Percentiles rank a stretch among this genome's conserved stretches.
Conservation (phyloP, 2,888 invertebrate species). For the Drosophila gaucha region DNA sequence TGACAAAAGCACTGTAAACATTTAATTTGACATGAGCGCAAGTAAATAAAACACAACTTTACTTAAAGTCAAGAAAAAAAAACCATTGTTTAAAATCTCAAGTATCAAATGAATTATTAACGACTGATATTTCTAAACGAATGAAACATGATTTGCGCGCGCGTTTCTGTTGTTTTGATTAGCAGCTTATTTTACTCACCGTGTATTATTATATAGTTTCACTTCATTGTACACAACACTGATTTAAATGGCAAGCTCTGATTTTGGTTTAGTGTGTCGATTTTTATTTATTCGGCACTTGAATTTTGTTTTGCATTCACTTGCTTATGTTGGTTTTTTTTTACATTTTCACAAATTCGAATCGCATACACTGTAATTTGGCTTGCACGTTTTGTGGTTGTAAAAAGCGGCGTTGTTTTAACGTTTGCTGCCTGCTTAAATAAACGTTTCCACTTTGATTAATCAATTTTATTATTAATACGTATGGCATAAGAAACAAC, state of each 20-base stretch:
- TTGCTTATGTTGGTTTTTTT: conserved; percentile 22
- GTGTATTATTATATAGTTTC: conserved; percentile 38
- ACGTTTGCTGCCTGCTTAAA: conserved; percentile 63
- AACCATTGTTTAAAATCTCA: not conserved
- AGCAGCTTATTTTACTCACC: conserved; percentile 52
- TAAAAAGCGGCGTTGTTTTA: conserved; percentile 40
- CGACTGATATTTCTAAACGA: not conserved
- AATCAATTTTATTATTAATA: conserved; percentile 79
- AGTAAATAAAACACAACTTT: not conserved
- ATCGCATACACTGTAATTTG: conserved; percentile 23
- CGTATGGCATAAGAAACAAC: conserved; percentile 67
- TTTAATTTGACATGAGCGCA: conserved; percentile 16
- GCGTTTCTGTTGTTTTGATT: conserved; percentile 40
- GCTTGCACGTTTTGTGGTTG: conserved; percentile 32
- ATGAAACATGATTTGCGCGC: conserved; percentile 52
- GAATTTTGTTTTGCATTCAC: conserved; percentile 33
- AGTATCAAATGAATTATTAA: not conserved
- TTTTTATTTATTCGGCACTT: conserved; percentile 32
- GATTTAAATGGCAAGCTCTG: conserved; percentile 35
- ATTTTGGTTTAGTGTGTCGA: conserved; percentile 8
- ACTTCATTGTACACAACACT: conserved; percentile 62
- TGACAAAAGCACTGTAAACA: conserved; percentile 31
- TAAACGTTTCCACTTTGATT: conserved; percentile 70
- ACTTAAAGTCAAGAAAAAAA: not conserved
- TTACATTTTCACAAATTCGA: conserved; percentile 45